Conservation (phyloP, 30 jellyfish, hydroid and myxozoan species). For the Catostylus mosaicus region DNA sequence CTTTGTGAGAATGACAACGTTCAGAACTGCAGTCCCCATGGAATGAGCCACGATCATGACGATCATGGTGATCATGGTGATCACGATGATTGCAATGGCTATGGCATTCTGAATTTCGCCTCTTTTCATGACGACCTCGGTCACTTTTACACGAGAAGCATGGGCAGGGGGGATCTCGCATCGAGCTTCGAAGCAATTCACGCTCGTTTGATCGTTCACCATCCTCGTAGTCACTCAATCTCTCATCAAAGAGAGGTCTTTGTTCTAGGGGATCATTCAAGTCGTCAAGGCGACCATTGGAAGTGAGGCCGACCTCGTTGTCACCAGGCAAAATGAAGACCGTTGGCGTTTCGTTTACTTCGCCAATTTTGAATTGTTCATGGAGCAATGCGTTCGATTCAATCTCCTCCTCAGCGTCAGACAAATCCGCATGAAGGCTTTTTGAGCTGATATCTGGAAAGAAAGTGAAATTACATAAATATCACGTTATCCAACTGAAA, state of each 20-base stretch:
- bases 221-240: constrained; percentile 33
- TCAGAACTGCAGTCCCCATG: constrained; percentile 46
- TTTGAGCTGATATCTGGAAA: constrained; percentile 52
- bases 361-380: constrained; percentile 38
- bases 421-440: not conserved
- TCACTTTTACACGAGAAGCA: constrained; percentile 37
- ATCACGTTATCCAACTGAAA: not conserved
- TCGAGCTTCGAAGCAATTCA: constrained; percentile 9
- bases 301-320: constrained; percentile 29
- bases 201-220: constrained; percentile 17
- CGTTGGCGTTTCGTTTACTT: constrained; percentile 55
- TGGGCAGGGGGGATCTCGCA: constrained; percentile 34
- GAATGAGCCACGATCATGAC: constrained; percentile 35
- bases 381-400: constrained; percentile 11
- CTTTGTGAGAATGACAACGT: constrained; percentile 46
- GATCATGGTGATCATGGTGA: constrained; percentile 27
- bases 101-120: constrained; percentile 30
- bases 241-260: constrained; percentile 45
- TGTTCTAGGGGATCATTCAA: constrained; percentile 46
- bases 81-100: constrained; percentile 25
- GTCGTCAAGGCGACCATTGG: constrained; percentile 62
- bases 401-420: constrained; percentile 43
- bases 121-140: constrained; percentile 30
- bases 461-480: no score
- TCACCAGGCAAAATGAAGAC: constrained; percentile 63